Conservation (phyloP, 2,888 invertebrate genomes). For the Oscheius sp. region DNA sequence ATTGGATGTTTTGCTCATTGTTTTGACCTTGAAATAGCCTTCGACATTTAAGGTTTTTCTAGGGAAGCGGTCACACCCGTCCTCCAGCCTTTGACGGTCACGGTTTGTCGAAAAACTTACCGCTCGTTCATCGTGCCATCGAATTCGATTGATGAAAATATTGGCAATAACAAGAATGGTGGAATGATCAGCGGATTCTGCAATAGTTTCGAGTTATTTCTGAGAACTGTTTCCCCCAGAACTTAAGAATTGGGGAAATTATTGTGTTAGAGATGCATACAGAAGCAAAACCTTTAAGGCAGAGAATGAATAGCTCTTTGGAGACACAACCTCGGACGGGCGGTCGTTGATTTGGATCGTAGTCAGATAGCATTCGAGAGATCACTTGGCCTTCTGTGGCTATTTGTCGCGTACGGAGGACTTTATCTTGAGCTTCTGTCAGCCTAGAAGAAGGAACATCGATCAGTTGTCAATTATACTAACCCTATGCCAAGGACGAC, state of each 20-base stretch:
- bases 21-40: too few relatives aligned
- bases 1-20: too few relatives aligned
- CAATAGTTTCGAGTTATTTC: too few relatives aligned
- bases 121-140: constrained; percentile 58
- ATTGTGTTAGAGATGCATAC: neutral
- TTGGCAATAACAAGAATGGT: constrained; percentile 64
- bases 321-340: constrained; percentile 62
- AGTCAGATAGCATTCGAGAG: constrained; percentile 56
- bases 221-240: too few relatives aligned
- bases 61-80: too few relatives aligned
- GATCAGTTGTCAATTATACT: neutral
- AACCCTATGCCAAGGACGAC: constrained; percentile 18
- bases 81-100: too few relatives aligned
- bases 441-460: neutral
- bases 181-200: constrained; percentile 62
- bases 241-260: neutral
- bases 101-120: too few relatives aligned
- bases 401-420: constrained; percentile 46
- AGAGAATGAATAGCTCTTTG: constrained; percentile 34
- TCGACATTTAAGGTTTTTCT: too few relatives aligned
- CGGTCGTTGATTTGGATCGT: constrained; percentile 60
- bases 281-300: constrained; percentile 33
- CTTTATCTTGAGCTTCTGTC: constrained; percentile 5
- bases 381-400: constrained; percentile 61
- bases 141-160: constrained; percentile 61